Percentiles rank a stretch among this genome's conserved stretches.
Conservation (phyloP, 2,113 vertebrate genomes). For the Python bivittatus region DNA sequence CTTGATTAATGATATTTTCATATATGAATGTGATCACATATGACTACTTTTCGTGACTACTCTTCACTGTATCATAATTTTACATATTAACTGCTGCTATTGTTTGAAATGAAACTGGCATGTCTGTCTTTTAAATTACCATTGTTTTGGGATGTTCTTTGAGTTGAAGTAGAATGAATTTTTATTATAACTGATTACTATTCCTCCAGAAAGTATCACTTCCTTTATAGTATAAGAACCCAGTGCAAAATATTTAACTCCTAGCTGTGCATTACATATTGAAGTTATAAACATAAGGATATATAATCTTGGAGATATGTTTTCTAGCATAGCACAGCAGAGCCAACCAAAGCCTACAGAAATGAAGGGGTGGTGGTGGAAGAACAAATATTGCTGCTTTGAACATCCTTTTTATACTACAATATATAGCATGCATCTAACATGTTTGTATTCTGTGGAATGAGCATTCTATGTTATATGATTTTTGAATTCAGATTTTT, state of each 20-base stretch:
- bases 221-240: neutral
- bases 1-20: slow-evolving; percentile 7
- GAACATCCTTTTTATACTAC: too few relatives aligned
- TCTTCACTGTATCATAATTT: neutral
- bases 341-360: neutral
- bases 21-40: neutral
- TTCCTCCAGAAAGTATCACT: neutral
- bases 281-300: neutral
- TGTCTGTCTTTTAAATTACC: neutral
- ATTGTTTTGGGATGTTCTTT: neutral
- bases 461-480: too few relatives aligned
- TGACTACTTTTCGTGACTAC: neutral
- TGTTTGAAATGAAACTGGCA: neutral
- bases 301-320: neutral
- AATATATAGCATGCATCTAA: too few relatives aligned
- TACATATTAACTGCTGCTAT: slow-evolving; percentile 1
- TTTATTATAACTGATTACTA: neutral
- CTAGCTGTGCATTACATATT: neutral
- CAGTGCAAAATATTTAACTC: neutral
- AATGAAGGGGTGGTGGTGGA: too few relatives aligned
- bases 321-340: neutral
- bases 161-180: neutral
- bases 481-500: too few relatives aligned
- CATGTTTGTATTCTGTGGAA: too few relatives aligned
- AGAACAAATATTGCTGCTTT: too few relatives aligned